Base-by-base conservation (phyloP, 1,140 invertebrate species). In the Diploscapter pachys region DNA sequence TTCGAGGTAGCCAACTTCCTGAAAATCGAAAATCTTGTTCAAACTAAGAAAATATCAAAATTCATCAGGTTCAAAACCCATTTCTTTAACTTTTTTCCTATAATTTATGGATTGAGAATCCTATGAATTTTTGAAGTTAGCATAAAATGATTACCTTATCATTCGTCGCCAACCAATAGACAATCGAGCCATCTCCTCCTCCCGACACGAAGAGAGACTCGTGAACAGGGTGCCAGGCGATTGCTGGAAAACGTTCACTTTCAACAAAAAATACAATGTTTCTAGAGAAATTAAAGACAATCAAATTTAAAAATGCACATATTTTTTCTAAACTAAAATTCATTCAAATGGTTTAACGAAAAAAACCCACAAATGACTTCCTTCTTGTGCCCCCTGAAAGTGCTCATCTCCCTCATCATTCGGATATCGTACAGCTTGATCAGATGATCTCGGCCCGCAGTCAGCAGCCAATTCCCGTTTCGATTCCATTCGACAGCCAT, bases 391-490 rank as follows among this genome's bases (percentile, higher is more conserved):
- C 96, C 96, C 80, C 95, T 90, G 87, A 98, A 99, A 5, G 93
- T 92, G 89, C 98, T 95, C 51, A 99, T 89, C 87, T 98, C 96
- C 76, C 87, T 88, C 70, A 85, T 84, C 81, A 99, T 89, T 69
- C 97, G 89, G 79, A 99, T 91, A 86, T 99, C 97, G 88, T 99
- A 99, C 54, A 99, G 87, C 87, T 99, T 99, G 3, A 99, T 89
- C 61, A 99, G 88, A 89, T 99, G 96, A 88, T 99, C 97, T 75
- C 97, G 89, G 6, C 95, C 98, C 0, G 95, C 96, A 8, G 96
- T 98, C n/a, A 99, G 91, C 56, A 99, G 87, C 96, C 97, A 99
- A 87, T 99, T 98, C 2, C 97, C 97, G 89, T 99, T 99, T 68
- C 92, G 90, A 88, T 99, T 99, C 96, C 96, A 99, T 86, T 95